These are phyloP conservation scores for Columba guinea DNA, from an alignment of 2,797 vertebrate genomes.

Conservation along the genomic window DNA sequence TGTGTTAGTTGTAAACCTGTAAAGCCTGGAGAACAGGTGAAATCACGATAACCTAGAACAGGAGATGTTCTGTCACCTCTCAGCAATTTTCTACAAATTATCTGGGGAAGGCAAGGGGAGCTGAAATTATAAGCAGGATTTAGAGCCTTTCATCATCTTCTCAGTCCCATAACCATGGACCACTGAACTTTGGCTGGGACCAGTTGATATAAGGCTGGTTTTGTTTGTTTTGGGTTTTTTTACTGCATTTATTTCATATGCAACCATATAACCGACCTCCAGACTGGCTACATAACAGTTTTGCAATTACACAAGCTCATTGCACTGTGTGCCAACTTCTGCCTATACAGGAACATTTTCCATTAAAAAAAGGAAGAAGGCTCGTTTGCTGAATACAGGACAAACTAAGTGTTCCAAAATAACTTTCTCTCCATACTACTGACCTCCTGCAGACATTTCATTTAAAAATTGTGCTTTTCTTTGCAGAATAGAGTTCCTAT, in stretches of 20 bases:
- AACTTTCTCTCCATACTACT: not conserved
- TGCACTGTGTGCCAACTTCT: not conserved
- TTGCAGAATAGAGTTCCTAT: not conserved
- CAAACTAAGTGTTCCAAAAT: not conserved
- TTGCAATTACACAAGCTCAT: not conserved
- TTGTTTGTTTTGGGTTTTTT: not conserved
- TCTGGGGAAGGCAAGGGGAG: fast-evolving
- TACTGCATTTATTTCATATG: not conserved
- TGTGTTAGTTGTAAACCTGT: not conserved
- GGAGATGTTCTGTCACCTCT: not conserved
- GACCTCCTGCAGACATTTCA: not conserved
- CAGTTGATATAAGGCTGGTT: not conserved
- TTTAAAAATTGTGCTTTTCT: not conserved
- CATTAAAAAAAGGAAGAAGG: not conserved
- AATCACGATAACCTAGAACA: not conserved
- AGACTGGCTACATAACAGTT: not conserved
- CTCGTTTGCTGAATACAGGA: not conserved
- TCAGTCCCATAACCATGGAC: not conserved
- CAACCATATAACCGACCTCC: not conserved
- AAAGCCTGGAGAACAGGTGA: not conserved
- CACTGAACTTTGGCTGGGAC: not conserved
- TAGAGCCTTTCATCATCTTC: not conserved
- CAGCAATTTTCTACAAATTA: not conserved
- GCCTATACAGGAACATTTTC: not conserved
- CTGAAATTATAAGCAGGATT: not conserved